Percentiles rank a stretch among this genome's conserved stretches.
phyloP scores from a whole-genome alignment of 2,113 vertebrate genomes.

The Malurus melanocephalus region DNA sequence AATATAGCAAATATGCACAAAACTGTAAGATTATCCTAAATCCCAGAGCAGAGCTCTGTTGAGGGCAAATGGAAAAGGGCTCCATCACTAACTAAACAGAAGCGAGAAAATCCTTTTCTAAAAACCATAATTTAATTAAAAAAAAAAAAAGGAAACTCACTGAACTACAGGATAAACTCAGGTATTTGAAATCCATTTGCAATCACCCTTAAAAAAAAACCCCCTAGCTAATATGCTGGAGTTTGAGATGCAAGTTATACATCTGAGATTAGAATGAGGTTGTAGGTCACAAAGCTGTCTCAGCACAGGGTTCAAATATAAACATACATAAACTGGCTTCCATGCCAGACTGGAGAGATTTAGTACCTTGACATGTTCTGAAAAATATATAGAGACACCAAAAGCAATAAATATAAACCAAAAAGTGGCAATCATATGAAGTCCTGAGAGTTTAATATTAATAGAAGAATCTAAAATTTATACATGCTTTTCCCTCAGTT shows the following conservation, averaged over 20 bases:
- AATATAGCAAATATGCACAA: neutral
- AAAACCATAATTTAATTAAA: neutral
- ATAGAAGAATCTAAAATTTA: slow-evolving; percentile 27
- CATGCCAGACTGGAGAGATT: slow-evolving; percentile 38
- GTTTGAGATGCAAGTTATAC: slow-evolving; percentile 38
- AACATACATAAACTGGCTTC: slow-evolving; percentile 60
- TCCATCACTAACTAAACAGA: neutral
- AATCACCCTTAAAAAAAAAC: neutral
- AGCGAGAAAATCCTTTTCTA: neutral
- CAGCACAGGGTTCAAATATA: slow-evolving; percentile 52
- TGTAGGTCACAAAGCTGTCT: slow-evolving; percentile 64
- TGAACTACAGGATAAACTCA: neutral
- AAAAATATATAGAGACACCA: slow-evolving; percentile 54
- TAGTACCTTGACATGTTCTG: slow-evolving; percentile 47
- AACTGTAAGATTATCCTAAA: neutral
- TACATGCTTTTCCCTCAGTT: neutral
- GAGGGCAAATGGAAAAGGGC: neutral
- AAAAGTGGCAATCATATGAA: slow-evolving; percentile 51
- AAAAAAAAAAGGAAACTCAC: neutral
- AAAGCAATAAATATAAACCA: slow-evolving; percentile 58
- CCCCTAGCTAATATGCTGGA: neutral
- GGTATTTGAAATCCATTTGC: neutral
- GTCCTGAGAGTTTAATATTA: slow-evolving; percentile 61
- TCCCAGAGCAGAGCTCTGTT: neutral
- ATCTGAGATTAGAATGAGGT: slow-evolving; percentile 51